Evolutionary conservation across 2,113 vertebrate genomes (phyloP), one percentile per base, ranked within the genome.

Genomic region (Varanus salvator): DNA sequence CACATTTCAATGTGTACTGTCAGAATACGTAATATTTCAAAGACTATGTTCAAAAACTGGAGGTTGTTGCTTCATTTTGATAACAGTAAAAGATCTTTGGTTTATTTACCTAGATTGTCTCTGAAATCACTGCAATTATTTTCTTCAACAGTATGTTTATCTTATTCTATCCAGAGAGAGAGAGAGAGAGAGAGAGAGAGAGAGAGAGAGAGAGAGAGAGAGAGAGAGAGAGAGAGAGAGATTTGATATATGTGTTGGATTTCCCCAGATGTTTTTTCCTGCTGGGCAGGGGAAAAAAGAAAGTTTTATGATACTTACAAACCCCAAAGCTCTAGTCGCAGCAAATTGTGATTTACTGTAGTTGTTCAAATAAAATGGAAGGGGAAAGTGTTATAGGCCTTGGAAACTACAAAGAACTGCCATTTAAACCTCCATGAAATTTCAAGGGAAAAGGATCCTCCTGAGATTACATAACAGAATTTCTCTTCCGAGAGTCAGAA

Each of bases 41-140:
- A 83, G 29, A 71, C 29, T 19, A 4, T 85, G 48, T 85, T 85
- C 48, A 54, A 85, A 85, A 50, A 21, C 29, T 66, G 86, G 69
- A 93, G 91, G 87, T 48, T 80, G 90, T 83, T 93, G 4, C 90
- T 94, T 77, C 74, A 69, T 4, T 80, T 89, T 88, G 31, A 50
- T 81, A 88, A 85, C 31, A 76, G 71, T 38, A 82, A 93, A 1
- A 82, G 29, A 84, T 19, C 87, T 88, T 92, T 44, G 23, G 85
- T 44, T 93, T 92, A 86, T 91, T 94, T 93, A 88, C 92, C 93
- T 93, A 90, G 87, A 94, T 93, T 93, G 90, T 77, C 91, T 91
- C 92, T 92, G 82, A 91, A 94, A 85, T 77, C 92, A 95, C 68
- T 48, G 91, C 88, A 93, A 84, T 94, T 90, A 85, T 57, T 94